A percentile compares a stretch with the other conserved stretches of the same genome.
These are phyloP conservation scores for Tetramorium bicarinatum DNA, from an alignment of 2,888 invertebrate species.

Conservation along the genomic window DNA sequence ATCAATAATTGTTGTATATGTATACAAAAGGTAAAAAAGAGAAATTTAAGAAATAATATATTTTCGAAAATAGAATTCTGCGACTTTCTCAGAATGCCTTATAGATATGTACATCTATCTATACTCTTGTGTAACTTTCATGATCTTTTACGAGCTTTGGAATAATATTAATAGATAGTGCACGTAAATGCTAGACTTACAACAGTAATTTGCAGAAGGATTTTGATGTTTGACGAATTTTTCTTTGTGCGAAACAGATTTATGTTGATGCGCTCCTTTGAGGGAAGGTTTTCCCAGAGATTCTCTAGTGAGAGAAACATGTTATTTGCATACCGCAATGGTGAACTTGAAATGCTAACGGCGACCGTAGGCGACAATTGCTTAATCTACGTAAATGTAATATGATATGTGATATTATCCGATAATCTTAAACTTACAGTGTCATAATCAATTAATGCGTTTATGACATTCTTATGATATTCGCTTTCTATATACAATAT, in stretches of 20 bases:
- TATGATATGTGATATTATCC: slow-evolving; percentile 44
- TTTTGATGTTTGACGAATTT: background rate
- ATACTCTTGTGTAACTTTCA: background rate
- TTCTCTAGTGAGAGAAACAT: background rate
- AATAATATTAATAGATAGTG: background rate
- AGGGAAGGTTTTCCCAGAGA: background rate
- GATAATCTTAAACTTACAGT: background rate
- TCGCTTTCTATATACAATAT: background rate
- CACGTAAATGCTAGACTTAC: background rate
- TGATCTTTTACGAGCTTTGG: background rate
- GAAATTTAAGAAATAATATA: background rate
- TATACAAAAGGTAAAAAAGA: background rate
- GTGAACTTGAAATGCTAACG: slow-evolving; percentile 64
- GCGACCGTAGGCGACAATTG: slow-evolving; percentile 64
- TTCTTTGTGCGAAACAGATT: background rate
- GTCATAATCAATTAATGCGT: background rate
- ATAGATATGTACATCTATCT: background rate
- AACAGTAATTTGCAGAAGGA: background rate
- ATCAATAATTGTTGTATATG: background rate
- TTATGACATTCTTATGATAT: too few relatives aligned
- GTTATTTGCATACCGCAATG: slow-evolving; percentile 3
- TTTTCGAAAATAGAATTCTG: background rate
- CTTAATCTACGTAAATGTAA: slow-evolving; percentile 63
- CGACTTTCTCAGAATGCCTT: background rate
- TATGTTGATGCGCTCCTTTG: background rate